Evolutionary conservation across 30 jellyfish, hydroid and myxozoan species (phyloP).

Genomic region (Aurelia coerulea): DNA sequence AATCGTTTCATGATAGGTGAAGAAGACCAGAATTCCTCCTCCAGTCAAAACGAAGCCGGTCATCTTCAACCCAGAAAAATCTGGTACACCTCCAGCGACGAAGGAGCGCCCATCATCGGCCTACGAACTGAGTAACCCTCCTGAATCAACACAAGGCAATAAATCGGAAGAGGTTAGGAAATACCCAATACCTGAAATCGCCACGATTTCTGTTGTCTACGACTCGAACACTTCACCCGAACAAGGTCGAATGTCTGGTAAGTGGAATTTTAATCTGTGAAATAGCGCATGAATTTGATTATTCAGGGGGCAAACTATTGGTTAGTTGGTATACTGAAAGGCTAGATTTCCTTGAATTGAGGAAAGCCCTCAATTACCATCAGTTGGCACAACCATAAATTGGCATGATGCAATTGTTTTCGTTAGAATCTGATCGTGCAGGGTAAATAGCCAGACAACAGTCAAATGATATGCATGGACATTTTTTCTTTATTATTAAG

Average conservation of each 20-base stretch:
- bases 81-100: slow-evolving; percentile 30
- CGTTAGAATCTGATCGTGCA: too few relatives aligned
- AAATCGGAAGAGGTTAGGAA: slow-evolving; percentile 12
- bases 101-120: slow-evolving; percentile 30
- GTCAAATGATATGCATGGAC: too few relatives aligned
- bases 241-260: slow-evolving; percentile 21
- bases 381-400: too few relatives aligned
- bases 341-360: too few relatives aligned
- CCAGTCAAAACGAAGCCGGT: slow-evolving; percentile 73
- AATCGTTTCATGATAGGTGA: slow-evolving; percentile 13
- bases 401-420: too few relatives aligned
- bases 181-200: slow-evolving; percentile 58
- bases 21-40: slow-evolving; percentile 70
- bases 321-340: too few relatives aligned
- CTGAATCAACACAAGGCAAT: background rate
- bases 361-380: too few relatives aligned
- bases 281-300: too few relatives aligned
- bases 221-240: slow-evolving; percentile 23
- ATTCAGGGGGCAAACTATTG: too few relatives aligned
- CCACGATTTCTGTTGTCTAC: slow-evolving; percentile 39
- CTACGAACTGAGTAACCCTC: background rate
- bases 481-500: too few relatives aligned
- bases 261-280: background rate
- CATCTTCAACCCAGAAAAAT: slow-evolving; percentile 40
- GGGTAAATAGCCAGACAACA: too few relatives aligned